phyloP scores from a whole-genome alignment of 2,797 vertebrate species.

The Lycodopsis pacificus region DNA sequence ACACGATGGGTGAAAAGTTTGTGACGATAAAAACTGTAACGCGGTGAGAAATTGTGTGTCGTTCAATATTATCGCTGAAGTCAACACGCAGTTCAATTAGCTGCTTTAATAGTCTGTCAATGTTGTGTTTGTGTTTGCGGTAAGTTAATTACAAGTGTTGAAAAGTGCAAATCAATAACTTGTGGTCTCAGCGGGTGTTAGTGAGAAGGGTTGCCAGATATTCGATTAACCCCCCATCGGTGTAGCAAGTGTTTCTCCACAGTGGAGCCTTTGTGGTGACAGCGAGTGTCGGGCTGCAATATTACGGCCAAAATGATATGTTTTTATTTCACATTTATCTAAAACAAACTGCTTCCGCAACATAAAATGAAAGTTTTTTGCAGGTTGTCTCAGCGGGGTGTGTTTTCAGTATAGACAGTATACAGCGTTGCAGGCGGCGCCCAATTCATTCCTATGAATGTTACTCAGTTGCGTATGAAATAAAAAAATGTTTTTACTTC shows the following conservation, averaged over 20 bases:
- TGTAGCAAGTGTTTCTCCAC: slow-evolving; percentile 56
- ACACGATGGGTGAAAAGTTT: slow-evolving; percentile 15
- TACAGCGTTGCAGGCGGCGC: too few species aligned
- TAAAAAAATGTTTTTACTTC: too few species aligned
- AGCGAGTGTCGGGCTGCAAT: background rate
- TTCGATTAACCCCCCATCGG: slow-evolving; percentile 72
- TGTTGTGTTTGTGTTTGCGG: slow-evolving; percentile 39
- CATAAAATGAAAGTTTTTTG: too few species aligned
- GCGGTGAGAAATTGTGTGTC: background rate
- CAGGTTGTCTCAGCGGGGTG: too few species aligned
- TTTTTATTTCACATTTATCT: too few species aligned
- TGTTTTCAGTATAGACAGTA: too few species aligned
- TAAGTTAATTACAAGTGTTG: slow-evolving; percentile 53
- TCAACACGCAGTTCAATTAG: slow-evolving; percentile 18
- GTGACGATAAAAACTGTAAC: background rate
- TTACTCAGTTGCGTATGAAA: too few species aligned
- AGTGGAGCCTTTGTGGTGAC: slow-evolving; percentile 62
- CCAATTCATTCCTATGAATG: too few species aligned
- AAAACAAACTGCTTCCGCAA: too few species aligned
- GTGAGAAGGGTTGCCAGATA: slow-evolving; percentile 63
- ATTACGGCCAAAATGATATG: background rate
- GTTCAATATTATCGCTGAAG: slow-evolving; percentile 7
- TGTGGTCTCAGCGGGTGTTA: slow-evolving; percentile 32
- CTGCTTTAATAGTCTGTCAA: slow-evolving; percentile 23
- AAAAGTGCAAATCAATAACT: slow-evolving; percentile 50